Conservation (phyloP, 2,113 vertebrate species). For the Ammodramus savannarum region DNA sequence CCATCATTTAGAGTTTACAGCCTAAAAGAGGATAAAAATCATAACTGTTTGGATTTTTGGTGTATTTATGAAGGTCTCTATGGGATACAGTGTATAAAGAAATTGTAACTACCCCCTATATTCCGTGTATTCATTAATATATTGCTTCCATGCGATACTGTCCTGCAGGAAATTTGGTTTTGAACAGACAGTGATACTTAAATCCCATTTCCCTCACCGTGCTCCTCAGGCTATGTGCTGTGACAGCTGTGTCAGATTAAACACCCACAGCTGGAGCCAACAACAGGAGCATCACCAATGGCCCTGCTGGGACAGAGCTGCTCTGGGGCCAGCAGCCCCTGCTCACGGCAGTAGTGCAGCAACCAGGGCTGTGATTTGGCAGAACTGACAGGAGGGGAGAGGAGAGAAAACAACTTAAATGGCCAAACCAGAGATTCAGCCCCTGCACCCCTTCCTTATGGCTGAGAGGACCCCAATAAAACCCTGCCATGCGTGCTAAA, state of each 20-base stretch:
- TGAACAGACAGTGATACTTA: constrained; percentile 2
- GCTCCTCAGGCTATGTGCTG: not conserved
- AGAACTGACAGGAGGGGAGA: not conserved
- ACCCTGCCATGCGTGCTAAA: not conserved
- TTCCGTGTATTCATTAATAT: not conserved
- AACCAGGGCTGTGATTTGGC: not conserved
- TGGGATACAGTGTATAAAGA: not conserved
- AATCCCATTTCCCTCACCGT: not conserved
- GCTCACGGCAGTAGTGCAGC: not conserved
- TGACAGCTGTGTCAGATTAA: not conserved
- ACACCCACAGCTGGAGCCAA: not conserved
- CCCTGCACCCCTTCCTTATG: not conserved
- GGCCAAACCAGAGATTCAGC: not conserved
- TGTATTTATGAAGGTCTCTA: not conserved
- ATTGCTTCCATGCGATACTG: not conserved
- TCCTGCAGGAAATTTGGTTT: not conserved
- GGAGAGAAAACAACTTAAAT: not conserved
- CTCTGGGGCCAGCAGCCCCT: not conserved
- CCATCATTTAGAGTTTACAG: not conserved
- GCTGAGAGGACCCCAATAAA: not conserved
- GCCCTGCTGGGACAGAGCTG: not conserved
- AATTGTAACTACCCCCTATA: not conserved
- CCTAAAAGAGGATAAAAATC: not conserved
- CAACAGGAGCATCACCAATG: not conserved
- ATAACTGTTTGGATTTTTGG: not conserved